Evolutionary conservation across 1,140 invertebrate species (phyloP).

Genomic region (Drosophila asahinai): DNA sequence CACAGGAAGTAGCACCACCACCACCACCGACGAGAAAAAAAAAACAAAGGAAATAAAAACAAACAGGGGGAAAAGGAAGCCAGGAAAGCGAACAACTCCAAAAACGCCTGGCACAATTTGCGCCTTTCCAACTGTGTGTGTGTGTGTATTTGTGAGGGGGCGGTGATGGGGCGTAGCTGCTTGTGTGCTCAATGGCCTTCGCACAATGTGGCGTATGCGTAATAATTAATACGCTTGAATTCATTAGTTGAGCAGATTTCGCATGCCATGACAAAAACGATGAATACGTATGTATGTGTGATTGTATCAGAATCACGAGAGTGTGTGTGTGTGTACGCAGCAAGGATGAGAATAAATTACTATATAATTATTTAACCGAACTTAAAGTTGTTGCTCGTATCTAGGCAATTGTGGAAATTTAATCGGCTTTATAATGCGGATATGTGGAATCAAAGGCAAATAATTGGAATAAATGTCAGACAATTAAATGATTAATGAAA

Average conservation of each 20-base stretch:
- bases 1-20: conserved; percentile 75
- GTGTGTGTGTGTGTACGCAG: conserved; percentile 9
- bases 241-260: conserved; percentile 83
- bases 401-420: background rate
- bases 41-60: conserved; percentile 25
- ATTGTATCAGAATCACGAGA: background rate
- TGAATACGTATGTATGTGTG: conserved; percentile 20
- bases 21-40: conserved; percentile 23
- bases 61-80: conserved; percentile 10
- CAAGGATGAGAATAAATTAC: conserved; percentile 35
- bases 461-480: no score
- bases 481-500: no score
- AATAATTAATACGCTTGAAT: conserved; percentile 84
- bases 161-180: conserved; percentile 20
- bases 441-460: background rate
- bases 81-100: conserved; percentile 34
- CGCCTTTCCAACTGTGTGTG: conserved; percentile 40
- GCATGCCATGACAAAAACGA: conserved; percentile 68
- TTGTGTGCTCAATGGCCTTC: conserved; percentile 68
- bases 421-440: background rate
- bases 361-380: conserved; percentile 55
- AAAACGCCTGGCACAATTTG: conserved; percentile 75
- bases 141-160: conserved; percentile 1
- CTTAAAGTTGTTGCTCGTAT: background rate
- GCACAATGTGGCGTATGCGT: conserved; percentile 81